Evolutionary conservation across 2,113 vertebrate genomes (phyloP).

Genomic region (Phyllostomus discolor): DNA sequence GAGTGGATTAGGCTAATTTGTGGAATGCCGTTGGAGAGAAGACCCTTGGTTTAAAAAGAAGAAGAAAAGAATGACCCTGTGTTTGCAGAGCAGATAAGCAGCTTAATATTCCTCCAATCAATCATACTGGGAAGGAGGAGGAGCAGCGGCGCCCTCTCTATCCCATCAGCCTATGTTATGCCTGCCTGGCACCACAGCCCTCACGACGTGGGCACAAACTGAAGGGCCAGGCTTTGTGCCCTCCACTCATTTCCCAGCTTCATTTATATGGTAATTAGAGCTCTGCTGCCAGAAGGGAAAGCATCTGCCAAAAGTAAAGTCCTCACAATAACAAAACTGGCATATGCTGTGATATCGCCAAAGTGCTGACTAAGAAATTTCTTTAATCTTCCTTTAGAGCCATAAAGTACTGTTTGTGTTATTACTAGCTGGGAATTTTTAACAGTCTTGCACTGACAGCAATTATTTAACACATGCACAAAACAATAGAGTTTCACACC

Average conservation of each 20-base stretch:
- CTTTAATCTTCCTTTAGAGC: constrained; percentile 82
- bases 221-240: constrained; percentile 67
- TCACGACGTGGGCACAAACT: constrained; percentile 72
- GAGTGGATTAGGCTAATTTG: constrained; percentile 79
- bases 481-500: constrained; percentile 85
- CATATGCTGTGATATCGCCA: constrained; percentile 75
- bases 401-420: constrained; percentile 80
- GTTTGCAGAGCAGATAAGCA: constrained; percentile 78
- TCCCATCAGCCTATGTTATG: constrained; percentile 69
- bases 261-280: constrained; percentile 86
- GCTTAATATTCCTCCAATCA: constrained; percentile 79
- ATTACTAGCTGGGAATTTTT: constrained; percentile 83
- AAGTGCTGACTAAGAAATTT: constrained; percentile 84
- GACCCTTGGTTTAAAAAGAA: constrained; percentile 33
- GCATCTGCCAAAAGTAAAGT: constrained; percentile 81
- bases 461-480: constrained; percentile 84
- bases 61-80: constrained; percentile 81
- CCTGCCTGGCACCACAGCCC: constrained; percentile 75
- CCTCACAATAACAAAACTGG: constrained; percentile 79
- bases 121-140: constrained; percentile 77
- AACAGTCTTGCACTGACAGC: constrained; percentile 83
- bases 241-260: constrained; percentile 77
- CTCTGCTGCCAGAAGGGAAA: constrained; percentile 76
- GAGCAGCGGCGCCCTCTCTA: constrained; percentile 58
- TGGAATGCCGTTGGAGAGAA: constrained; percentile 75